Evolutionary conservation across 2,113 vertebrate species (phyloP).

Genomic region (Lophotis ruficrista): DNA sequence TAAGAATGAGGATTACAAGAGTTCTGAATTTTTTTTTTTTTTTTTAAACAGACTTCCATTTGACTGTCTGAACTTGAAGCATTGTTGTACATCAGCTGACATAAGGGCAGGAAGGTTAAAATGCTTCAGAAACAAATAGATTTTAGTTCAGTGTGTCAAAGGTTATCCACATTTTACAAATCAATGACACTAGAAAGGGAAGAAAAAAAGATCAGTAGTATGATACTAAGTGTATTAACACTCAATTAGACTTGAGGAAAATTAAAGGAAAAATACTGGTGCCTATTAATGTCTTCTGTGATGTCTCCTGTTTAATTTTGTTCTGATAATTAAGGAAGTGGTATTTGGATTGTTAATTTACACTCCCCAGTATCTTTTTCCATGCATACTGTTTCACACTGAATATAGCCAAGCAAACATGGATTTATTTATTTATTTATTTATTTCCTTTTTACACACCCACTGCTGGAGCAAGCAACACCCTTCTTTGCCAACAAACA

Average conservation of each 20-base stretch:
- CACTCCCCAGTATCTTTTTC: background rate
- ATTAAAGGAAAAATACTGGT: background rate
- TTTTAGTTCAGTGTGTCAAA: background rate
- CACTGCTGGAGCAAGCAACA: background rate
- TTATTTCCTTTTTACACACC: background rate
- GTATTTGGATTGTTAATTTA: background rate
- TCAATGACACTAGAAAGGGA: background rate
- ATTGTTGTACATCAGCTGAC: background rate
- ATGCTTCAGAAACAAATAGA: background rate
- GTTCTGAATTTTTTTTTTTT: background rate
- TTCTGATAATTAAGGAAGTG: background rate
- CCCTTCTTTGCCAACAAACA: background rate
- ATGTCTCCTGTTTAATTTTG: background rate
- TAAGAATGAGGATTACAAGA: background rate
- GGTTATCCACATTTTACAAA: background rate
- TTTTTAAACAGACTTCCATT: background rate
- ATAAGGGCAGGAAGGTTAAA: background rate
- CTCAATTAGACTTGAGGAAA: background rate
- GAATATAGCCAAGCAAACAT: background rate
- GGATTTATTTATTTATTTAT: background rate
- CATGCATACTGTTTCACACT: background rate
- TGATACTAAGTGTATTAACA: background rate
- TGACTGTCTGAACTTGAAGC: background rate
- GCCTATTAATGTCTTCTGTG: background rate
- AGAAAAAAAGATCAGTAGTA: background rate